A percentile compares a stretch with the other conserved stretches of the same genome.
These are phyloP conservation scores for Lampris megalopsis DNA, from an alignment of 2,113 vertebrate species.

Conservation along the genomic window DNA sequence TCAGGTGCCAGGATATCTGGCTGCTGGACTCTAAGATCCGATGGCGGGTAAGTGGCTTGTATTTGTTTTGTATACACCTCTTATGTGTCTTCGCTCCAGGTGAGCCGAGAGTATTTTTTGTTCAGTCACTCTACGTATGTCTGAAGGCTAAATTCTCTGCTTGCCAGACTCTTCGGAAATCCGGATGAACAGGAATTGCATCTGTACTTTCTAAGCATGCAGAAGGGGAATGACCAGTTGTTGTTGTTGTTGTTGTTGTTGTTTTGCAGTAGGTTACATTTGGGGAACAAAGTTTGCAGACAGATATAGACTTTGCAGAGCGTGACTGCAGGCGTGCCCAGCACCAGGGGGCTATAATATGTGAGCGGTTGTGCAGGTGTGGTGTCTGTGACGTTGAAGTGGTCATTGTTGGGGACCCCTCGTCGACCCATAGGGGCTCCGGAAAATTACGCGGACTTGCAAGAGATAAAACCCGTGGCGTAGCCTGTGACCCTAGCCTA, in stretches of 20 bases:
- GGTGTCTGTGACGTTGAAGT: neutral
- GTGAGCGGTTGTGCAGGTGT: neutral
- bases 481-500: neutral
- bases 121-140: neutral
- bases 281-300: slow-evolving; percentile 1
- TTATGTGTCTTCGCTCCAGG: neutral
- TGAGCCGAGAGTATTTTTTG: neutral
- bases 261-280: neutral
- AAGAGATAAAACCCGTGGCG: neutral
- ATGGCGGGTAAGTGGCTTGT: slow-evolving; percentile 87
- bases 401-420: neutral
- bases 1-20: slow-evolving; percentile 92
- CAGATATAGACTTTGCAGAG: neutral
- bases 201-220: neutral
- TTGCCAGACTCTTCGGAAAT: neutral
- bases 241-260: slow-evolving; percentile 20
- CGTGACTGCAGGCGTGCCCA: neutral
- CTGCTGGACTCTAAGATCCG: slow-evolving; percentile 88
- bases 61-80: slow-evolving; percentile 36
- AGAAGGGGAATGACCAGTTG: neutral
- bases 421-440: neutral
- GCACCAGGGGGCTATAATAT: neutral
- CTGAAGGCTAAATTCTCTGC: neutral
- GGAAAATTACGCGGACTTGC: neutral
- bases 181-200: slow-evolving; percentile 21